Conservation (phyloP, 2,888 invertebrate genomes). For the Sinhomidia bicolor region DNA sequence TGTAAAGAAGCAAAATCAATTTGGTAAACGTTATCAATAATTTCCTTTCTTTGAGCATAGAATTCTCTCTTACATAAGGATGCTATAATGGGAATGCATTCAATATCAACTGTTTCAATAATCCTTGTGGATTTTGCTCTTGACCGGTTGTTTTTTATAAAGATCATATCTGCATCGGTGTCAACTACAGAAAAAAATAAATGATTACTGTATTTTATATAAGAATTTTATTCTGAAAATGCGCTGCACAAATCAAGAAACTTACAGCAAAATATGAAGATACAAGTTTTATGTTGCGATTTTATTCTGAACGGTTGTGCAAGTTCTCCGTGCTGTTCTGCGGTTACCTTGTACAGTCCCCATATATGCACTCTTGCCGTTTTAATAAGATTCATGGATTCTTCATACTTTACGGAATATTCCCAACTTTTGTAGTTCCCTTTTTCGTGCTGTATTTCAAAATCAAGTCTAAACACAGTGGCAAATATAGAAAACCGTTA, state of each 20-base stretch:
- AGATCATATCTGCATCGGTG: conserved; percentile 85
- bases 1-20: conserved; percentile 63
- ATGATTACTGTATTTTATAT: background rate
- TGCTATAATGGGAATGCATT: conserved; percentile 86
- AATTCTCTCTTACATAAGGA: conserved; percentile 85
- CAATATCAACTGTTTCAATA: conserved; percentile 85
- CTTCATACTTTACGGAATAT: conserved; percentile 86
- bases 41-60: conserved; percentile 81
- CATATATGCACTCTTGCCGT: conserved; percentile 84
- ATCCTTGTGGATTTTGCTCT: conserved; percentile 82
- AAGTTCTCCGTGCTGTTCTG: conserved; percentile 81
- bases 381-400: conserved; percentile 86
- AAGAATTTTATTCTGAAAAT: background rate
- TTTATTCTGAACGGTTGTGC: conserved; percentile 83
- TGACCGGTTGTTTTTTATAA: conserved; percentile 80
- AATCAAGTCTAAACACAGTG: conserved; percentile 86
- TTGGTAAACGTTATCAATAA: conserved; percentile 80
- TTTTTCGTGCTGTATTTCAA: conserved; percentile 85
- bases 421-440: conserved; percentile 88
- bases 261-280: conserved; percentile 82
- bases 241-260: background rate
- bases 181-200: conserved; percentile 83
- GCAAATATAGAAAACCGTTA: no score
- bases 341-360: conserved; percentile 85
- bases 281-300: conserved; percentile 86